Evolutionary conservation across 2,797 vertebrate genomes (phyloP).

Genomic region (Falco columbarius): DNA sequence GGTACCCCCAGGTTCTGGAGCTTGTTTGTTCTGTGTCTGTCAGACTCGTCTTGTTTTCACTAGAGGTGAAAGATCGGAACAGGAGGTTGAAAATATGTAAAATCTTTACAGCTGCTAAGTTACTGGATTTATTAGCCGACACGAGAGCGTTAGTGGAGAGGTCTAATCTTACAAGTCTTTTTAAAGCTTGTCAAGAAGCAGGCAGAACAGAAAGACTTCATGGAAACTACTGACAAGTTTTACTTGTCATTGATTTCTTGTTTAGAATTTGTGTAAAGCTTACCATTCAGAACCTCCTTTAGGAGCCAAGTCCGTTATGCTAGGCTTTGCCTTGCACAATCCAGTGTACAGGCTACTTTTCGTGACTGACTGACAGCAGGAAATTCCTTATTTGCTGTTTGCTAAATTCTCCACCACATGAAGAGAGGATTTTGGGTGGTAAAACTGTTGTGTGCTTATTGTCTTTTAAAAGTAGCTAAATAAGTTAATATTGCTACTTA

Average conservation of each 20-base stretch:
- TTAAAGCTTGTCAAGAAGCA: slow-evolving; percentile 45
- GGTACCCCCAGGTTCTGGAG: neutral
- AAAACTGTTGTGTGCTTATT: neutral
- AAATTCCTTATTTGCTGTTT: neutral
- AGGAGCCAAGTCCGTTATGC: neutral
- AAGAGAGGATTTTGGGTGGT: neutral
- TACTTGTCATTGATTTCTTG: neutral
- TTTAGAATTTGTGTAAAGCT: neutral
- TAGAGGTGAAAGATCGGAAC: neutral
- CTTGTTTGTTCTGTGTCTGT: neutral
- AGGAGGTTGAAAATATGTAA: slow-evolving; percentile 12
- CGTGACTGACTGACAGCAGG: neutral
- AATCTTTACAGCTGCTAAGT: slow-evolving; percentile 40
- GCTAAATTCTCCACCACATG: neutral
- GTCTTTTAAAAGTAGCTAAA: neutral
- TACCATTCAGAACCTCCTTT: neutral
- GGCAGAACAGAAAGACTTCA: neutral
- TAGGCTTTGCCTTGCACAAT: neutral
- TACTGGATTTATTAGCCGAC: slow-evolving; percentile 24
- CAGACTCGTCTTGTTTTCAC: neutral
- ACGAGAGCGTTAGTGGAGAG: neutral
- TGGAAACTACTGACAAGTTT: neutral
- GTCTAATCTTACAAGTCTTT: slow-evolving; percentile 32
- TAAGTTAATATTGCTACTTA: neutral
- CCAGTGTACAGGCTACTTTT: neutral